Percentiles rank a stretch among this genome's conserved stretches.
These are phyloP conservation scores for Noctuana brunneofusca DNA, from an alignment of 2,888 invertebrate species.

Conservation along the genomic window DNA sequence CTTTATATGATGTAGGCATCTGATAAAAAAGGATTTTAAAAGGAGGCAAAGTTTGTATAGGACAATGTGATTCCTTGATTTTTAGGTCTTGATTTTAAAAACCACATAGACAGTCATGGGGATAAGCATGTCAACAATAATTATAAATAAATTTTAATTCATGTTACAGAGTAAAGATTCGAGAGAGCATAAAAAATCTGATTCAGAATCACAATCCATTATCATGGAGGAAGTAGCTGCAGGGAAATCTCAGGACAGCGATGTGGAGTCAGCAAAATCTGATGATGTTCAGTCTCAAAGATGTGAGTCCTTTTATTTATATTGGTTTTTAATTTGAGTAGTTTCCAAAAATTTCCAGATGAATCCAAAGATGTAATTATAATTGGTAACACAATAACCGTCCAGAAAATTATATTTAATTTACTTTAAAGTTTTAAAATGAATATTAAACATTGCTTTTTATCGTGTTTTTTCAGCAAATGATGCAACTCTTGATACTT, in stretches of 20 bases:
- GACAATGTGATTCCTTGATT: too few relatives aligned
- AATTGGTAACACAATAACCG: too few relatives aligned
- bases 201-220: slow-evolving; percentile 71
- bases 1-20: too few relatives aligned
- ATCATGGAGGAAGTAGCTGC: slow-evolving; percentile 58
- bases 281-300: slow-evolving; percentile 70
- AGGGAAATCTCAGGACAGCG: slow-evolving; percentile 50
- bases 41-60: too few relatives aligned
- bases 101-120: too few relatives aligned
- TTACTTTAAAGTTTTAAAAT: too few relatives aligned
- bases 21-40: too few relatives aligned
- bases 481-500: slow-evolving; percentile 66
- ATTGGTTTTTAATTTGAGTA: too few relatives aligned
- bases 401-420: too few relatives aligned
- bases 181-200: slow-evolving; percentile 44
- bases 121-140: neutral
- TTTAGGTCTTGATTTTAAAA: too few relatives aligned
- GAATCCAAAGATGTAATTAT: too few relatives aligned
- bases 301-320: slow-evolving; percentile 57
- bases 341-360: too few relatives aligned
- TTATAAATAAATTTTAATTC: neutral
- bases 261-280: slow-evolving; percentile 64
- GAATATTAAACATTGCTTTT: neutral
- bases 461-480: slow-evolving; percentile 55
- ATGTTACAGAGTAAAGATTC: slow-evolving; percentile 5